These are phyloP conservation scores for Agapornis canus DNA, from an alignment of 2,797 vertebrate species.

Conservation along the genomic window DNA sequence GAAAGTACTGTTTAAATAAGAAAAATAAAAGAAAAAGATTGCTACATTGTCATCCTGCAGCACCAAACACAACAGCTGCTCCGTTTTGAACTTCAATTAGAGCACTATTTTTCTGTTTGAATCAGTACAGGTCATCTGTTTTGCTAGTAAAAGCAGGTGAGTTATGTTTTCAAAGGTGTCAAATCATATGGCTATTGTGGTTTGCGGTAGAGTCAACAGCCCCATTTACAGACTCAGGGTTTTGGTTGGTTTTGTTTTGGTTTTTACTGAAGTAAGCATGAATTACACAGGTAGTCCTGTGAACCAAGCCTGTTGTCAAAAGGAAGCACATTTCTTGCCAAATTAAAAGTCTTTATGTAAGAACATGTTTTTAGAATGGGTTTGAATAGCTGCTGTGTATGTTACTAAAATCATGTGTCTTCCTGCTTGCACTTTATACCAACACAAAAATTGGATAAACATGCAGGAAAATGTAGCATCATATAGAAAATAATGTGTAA, in stretches of 20 bases:
- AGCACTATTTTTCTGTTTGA: not conserved
- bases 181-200: not conserved
- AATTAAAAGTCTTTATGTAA: conserved; percentile 35
- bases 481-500: conserved; percentile 64
- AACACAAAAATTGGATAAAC: conserved; percentile 54
- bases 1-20: not conserved
- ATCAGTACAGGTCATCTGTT: not conserved
- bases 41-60: not conserved
- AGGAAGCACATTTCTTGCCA: conserved; percentile 57
- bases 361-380: conserved; percentile 45
- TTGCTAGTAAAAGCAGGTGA: not conserved
- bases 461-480: conserved; percentile 63
- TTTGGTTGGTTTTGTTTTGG: not conserved
- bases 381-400: conserved; percentile 51
- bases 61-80: not conserved
- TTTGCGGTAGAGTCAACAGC: not conserved
- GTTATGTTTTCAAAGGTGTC: not conserved
- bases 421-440: conserved; percentile 36
- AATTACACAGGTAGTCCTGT: conserved; percentile 39
- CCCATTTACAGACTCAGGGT: not conserved
- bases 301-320: conserved; percentile 60
- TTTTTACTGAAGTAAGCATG: not conserved
- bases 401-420: conserved; percentile 61
- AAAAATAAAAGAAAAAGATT: not conserved
- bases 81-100: not conserved